Evolutionary conservation across 1,140 invertebrate genomes (phyloP), one percentile per base, ranked within the genome.

Genomic region (Manduca sexta): DNA sequence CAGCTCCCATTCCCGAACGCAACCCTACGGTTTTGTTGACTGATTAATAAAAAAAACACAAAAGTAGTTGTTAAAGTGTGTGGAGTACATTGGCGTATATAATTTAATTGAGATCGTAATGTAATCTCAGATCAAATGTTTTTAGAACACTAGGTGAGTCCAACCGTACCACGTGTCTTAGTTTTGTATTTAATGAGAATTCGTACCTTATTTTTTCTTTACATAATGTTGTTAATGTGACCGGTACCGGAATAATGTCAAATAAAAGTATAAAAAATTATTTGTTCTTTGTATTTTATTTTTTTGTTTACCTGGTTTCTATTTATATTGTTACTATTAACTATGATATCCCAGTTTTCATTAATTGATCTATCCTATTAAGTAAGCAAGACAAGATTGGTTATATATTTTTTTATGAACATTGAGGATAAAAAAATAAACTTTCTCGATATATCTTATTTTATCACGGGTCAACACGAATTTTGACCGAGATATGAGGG

Each of bases 241-340:
- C 54, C 56, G 74, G 61, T 72, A 55, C 67, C 60, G 68, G 66
- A 69, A 59, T 48, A 52, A 72, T 73, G 67, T 74, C 52, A 73
- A 77, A 76, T 73, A 71, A 74, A 74, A 56, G 41, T 46, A 46
- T 71, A 69, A 68, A 69, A 68, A 74, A 74, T 57, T 30, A 53
- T 11, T 37, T 48, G 38, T 54, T 45, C 51, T 44, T 38, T 51
- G 48, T 46, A 43, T 45, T 52, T 52, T 37, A 39, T 34, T 15
- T 38, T 48, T 41, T 39, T 13, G 35, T 37, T 2, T 37, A 14
- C 2, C 13, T 37, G 35, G n/a, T n/a, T n/a, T 37, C 10, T 2
- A 3, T 10, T 12, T 2, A 12, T 37, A 13, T 37, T 12, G 29
- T 10, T 13, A 37, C 3, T 6, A 37, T 13, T 10, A 37, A 37